A percentile compares a stretch with the other conserved stretches of the same genome.
phyloP scores from a whole-genome alignment of 2,888 invertebrate species.

The Pyrocoelia pectoralis region DNA sequence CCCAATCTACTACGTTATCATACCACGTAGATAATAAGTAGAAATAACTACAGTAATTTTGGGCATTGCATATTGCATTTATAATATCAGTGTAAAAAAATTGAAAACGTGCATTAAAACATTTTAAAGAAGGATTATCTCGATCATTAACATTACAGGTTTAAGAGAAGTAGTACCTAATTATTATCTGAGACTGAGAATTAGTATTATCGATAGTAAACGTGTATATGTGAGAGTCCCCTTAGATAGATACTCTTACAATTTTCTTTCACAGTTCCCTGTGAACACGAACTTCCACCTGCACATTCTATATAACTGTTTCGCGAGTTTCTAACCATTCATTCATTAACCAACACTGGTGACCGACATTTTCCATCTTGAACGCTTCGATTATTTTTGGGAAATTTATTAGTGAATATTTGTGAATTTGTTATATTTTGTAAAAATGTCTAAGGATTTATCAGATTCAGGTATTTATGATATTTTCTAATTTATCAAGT shows the following conservation, averaged over 20 bases:
- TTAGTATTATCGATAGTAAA: constrained; percentile 19
- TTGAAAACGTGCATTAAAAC: too few species aligned
- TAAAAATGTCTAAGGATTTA: constrained; percentile 24
- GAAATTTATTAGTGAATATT: background rate
- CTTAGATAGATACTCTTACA: constrained; percentile 8
- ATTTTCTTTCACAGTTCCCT: constrained; percentile 23
- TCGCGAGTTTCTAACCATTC: constrained; percentile 45
- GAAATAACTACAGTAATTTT: too few species aligned
- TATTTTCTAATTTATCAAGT: background rate
- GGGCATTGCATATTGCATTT: too few species aligned
- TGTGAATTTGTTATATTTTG: background rate
- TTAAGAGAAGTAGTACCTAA: too few species aligned
- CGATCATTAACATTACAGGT: too few species aligned
- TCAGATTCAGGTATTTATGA: constrained; percentile 19
- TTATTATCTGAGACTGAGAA: too few species aligned
- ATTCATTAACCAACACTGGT: constrained; percentile 49
- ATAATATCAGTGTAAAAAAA: too few species aligned
- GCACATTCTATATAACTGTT: constrained; percentile 48
- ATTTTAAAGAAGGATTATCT: too few species aligned
- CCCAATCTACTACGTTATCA: too few species aligned
- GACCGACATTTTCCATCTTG: constrained; percentile 48
- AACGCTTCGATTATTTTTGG: constrained; percentile 17
- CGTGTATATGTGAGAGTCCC: background rate
- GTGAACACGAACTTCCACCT: constrained; percentile 27
- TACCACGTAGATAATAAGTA: too few species aligned